A percentile compares a stretch with the other conserved stretches of the same genome.
phyloP scores from a whole-genome alignment of 30 jellyfish, hydroid and myxozoan genomes.

The Aurelia sp. region DNA sequence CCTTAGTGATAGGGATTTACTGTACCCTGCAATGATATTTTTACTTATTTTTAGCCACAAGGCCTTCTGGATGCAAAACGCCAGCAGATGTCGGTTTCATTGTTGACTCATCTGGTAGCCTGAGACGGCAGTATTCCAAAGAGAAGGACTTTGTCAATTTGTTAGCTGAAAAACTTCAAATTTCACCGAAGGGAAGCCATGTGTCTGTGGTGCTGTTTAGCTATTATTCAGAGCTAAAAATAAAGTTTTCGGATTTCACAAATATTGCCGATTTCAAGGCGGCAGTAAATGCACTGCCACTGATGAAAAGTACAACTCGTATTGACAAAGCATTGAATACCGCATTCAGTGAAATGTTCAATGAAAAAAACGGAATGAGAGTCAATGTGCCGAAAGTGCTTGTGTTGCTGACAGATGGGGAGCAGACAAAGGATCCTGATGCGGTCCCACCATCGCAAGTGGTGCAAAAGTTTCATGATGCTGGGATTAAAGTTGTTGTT shows the following conservation, averaged over 20 bases:
- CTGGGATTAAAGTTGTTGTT: slow-evolving; percentile 58
- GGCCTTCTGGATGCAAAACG: slow-evolving; percentile 39
- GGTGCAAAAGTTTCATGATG: slow-evolving; percentile 55
- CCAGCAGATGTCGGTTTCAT: slow-evolving; percentile 66
- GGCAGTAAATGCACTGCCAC: slow-evolving; percentile 65
- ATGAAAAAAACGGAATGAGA: slow-evolving; percentile 57
- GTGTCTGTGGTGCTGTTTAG: slow-evolving; percentile 82
- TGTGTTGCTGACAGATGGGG: slow-evolving; percentile 73
- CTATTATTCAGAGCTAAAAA: slow-evolving; percentile 61
- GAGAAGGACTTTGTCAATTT: slow-evolving; percentile 69
- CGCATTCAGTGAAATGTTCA: slow-evolving; percentile 59
- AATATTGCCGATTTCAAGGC: slow-evolving; percentile 17
- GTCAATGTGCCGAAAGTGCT: slow-evolving; percentile 49
- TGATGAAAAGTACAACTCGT: slow-evolving; percentile 58
- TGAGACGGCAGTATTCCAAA: slow-evolving; percentile 36
- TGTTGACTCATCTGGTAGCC: slow-evolving; percentile 81
- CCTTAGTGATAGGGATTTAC: no score
- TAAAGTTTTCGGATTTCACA: slow-evolving; percentile 67
- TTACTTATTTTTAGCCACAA: no score
- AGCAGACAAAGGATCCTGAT: slow-evolving; percentile 63
- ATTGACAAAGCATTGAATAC: slow-evolving; percentile 67
- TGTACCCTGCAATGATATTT: no score
- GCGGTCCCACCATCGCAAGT: slow-evolving; percentile 57
- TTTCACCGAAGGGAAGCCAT: slow-evolving; percentile 65
- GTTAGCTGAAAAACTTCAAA: slow-evolving; percentile 34